Evolutionary conservation across 2,113 vertebrate species (phyloP), one percentile per base, ranked within the genome.

Genomic region (Gymnobelideus leadbeateri): DNA sequence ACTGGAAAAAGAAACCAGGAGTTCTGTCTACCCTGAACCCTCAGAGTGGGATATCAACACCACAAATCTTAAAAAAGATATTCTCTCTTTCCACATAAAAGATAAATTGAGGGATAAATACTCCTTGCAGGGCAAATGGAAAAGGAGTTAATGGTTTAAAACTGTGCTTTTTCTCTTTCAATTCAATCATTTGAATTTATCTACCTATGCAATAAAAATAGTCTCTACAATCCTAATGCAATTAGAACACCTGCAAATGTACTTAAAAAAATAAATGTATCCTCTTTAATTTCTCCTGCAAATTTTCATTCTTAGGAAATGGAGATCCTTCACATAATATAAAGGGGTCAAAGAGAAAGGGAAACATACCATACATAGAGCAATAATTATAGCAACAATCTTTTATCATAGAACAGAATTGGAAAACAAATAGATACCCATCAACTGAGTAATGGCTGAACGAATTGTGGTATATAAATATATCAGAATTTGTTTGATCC

Each of bases 1-100:
- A 43, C 19, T 91, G 93, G 92, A 77, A 54, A 43, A 68, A 51
- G 26, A 21, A 95, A 28, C 92, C 94, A 91, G 19, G 51, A 51
- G 46, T 91, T 43, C 52, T 91, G 16, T 55, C 92, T 68, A 51
- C 68, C 46, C n/a, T 50, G 50, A 92, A 43, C 53, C 89, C 10
- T 95, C 61, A 89, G 89, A 91, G 37, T 24, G 1, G 16, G n/a
- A 84, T 23, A 19, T 84, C 68, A 84, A 43, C 12, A 43, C 54
- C 91, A 57, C 89, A 93, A 95, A 90, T 93, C 93, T 93, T 95
- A 92, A 95, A 89, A 89, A 91, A 47, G 91, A 89, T 91, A 89
- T 8, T 96, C 43, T 92, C 24, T 53, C 92, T 95, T 96, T n/a
- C 91, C 31, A 92, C 94, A 28, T 90, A 50, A 96, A 46, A 49